Conservation (phyloP, 2,888 invertebrate species). For the Scaptomyza flava region DNA sequence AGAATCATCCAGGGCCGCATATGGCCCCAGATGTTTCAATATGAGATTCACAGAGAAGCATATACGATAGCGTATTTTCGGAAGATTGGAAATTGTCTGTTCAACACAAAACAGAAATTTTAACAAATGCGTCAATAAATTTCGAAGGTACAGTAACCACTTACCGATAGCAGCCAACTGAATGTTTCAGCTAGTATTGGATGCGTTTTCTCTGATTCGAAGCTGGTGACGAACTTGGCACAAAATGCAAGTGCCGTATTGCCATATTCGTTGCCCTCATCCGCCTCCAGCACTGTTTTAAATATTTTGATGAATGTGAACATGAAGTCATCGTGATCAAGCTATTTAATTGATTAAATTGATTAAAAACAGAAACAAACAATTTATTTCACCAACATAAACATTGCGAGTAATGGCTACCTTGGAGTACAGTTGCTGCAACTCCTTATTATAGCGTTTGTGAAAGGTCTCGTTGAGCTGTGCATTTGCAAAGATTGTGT, state of each 20-base stretch:
- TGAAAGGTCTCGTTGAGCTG: conserved; percentile 88
- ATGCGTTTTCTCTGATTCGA: conserved; percentile 85
- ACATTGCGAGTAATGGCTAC: conserved; percentile 82
- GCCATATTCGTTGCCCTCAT: conserved; percentile 89
- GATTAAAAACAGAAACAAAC: background rate
- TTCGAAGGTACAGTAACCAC: conserved; percentile 32
- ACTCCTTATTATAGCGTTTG: conserved; percentile 87
- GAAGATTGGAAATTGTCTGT: conserved; percentile 85
- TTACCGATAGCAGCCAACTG: conserved; percentile 76
- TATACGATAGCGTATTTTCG: conserved; percentile 88
- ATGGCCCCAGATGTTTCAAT: conserved; percentile 89
- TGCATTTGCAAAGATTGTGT: conserved; percentile 87
- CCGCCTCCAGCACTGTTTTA: conserved; percentile 87
- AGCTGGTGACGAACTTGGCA: conserved; percentile 88
- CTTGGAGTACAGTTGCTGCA: conserved; percentile 87
- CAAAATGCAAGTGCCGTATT: conserved; percentile 89
- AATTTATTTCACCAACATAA: background rate
- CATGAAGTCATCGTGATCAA: conserved; percentile 86
- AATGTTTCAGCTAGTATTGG: conserved; percentile 76
- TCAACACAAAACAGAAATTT: conserved; percentile 8
- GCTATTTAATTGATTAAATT: conserved; percentile 81
- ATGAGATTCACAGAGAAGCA: conserved; percentile 92
- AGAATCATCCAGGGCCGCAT: conserved; percentile 91
- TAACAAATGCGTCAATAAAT: background rate
- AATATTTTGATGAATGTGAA: conserved; percentile 88